Evolutionary conservation across 2,888 invertebrate genomes (phyloP).

Genomic region (Dynastes tityus): DNA sequence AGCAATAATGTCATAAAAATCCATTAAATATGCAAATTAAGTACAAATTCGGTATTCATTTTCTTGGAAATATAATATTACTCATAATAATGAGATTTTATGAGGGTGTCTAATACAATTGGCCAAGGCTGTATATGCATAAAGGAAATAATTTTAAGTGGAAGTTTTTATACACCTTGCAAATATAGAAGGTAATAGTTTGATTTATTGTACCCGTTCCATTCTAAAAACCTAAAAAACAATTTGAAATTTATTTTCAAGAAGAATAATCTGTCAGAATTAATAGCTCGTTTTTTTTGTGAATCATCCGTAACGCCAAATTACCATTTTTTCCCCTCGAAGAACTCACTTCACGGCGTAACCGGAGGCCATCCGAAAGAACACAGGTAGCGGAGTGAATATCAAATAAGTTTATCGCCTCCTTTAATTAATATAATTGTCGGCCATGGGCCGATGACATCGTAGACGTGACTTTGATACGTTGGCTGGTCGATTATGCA

Average conservation of each 20-base stretch:
- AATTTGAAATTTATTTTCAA: not conserved
- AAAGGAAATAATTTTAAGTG: no score
- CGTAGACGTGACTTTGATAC: conserved; percentile 30
- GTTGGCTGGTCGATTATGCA: conserved; percentile 24
- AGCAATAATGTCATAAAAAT: no score
- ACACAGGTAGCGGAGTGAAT: conserved; percentile 33
- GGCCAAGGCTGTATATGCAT: no score
- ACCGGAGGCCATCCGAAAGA: conserved; percentile 28
- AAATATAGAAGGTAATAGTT: no score
- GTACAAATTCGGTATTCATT: no score
- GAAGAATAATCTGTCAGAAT: conserved; percentile 5
- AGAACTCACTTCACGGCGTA: conserved; percentile 4
- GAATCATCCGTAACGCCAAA: conserved; percentile 12
- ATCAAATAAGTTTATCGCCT: conserved; percentile 34
- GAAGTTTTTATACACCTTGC: no score
- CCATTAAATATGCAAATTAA: no score
- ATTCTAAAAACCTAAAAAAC: not conserved
- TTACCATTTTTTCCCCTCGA: conserved; percentile 10
- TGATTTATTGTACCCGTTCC: no score
- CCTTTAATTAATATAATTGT: conserved; percentile 39
- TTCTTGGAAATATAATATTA: no score
- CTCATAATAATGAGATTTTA: no score
- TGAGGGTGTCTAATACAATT: no score
- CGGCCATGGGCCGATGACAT: conserved; percentile 20
- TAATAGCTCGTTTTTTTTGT: not conserved